phyloP scores from a whole-genome alignment of 2,113 vertebrate species.

The Gasterosteus aculeatus region DNA sequence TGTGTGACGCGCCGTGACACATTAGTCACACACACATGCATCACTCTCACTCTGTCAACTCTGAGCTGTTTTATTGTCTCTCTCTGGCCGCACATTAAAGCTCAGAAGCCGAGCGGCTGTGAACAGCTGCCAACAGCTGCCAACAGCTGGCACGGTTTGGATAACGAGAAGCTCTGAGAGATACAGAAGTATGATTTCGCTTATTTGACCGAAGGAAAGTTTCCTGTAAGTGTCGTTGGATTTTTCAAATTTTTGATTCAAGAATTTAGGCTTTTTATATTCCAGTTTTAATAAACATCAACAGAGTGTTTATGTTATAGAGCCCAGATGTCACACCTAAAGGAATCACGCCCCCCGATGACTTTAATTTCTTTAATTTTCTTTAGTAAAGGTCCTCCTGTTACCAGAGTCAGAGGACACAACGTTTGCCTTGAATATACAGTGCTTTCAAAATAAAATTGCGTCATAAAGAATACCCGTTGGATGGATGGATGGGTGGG shows the following conservation, averaged over 20 bases:
- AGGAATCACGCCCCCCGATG: neutral
- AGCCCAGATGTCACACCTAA: too few species aligned
- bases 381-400: neutral
- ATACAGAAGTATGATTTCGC: neutral
- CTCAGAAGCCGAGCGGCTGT: neutral
- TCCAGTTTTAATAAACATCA: neutral
- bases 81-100: constrained; percentile 26
- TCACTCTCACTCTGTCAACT: constrained; percentile 15
- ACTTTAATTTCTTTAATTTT: neutral
- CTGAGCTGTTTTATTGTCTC: neutral
- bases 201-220: neutral
- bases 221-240: neutral
- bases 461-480: neutral
- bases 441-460: neutral
- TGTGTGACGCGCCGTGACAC: neutral
- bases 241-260: neutral
- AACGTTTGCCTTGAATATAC: neutral
- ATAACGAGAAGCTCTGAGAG: neutral
- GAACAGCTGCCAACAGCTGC: too few species aligned
- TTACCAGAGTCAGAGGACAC: neutral
- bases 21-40: constrained; percentile 3
- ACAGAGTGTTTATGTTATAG: too few species aligned
- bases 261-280: neutral
- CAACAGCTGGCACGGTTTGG: neutral
- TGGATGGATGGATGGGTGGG: too few species aligned